These are phyloP conservation scores for Elephantulus edwardii DNA, from an alignment of 2,113 vertebrate species.

Conservation along the genomic window DNA sequence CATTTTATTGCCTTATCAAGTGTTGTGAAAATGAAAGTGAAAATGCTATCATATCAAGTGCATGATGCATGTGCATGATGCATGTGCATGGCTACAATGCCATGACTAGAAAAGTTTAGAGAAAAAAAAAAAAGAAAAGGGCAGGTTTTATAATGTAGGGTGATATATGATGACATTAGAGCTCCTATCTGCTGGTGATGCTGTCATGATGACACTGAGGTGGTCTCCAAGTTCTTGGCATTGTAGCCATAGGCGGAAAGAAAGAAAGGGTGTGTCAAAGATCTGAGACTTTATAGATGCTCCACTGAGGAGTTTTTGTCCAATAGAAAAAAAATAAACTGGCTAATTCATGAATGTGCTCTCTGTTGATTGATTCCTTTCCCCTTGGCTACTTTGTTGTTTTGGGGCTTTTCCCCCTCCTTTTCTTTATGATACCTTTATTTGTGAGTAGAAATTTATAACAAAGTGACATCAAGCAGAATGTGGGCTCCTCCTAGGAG, in stretches of 20 bases:
- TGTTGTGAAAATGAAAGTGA: neutral
- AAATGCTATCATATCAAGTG: neutral
- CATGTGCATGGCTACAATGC: neutral
- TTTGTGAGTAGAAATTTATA: neutral
- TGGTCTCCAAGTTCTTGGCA: neutral
- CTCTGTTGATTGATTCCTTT: neutral
- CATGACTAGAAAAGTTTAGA: neutral
- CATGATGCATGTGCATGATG: no score
- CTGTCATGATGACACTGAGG: neutral
- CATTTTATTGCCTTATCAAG: neutral
- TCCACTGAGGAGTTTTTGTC: neutral
- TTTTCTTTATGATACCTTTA: neutral
- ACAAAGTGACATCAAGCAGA: neutral
- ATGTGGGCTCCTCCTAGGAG: neutral
- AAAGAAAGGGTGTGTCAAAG: rapidly evolving
- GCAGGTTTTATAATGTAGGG: no score
- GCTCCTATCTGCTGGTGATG: neutral
- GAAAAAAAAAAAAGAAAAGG: neutral
- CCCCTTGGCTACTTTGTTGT: neutral
- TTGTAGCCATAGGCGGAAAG: neutral
- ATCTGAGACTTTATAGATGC: neutral
- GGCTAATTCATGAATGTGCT: neutral
- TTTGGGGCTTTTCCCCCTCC: no score
- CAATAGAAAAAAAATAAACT: neutral
- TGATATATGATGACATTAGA: neutral